Percentiles rank a stretch among this genome's conserved stretches.
Evolutionary conservation across 2,113 vertebrate species (phyloP).

Genomic region (Scalopus aquaticus): DNA sequence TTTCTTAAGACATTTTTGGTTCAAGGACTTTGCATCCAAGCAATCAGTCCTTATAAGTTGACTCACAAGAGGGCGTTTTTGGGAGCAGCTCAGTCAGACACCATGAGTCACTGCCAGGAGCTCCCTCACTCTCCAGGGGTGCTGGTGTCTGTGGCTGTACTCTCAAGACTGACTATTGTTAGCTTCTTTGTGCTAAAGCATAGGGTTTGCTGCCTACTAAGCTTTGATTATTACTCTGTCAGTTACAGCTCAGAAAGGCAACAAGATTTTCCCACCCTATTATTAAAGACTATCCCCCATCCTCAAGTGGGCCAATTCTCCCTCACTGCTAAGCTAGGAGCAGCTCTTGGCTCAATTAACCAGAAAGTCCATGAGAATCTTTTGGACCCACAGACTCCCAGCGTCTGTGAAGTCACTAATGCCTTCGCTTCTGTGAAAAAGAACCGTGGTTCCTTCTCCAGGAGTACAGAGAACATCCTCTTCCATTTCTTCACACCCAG

Average conservation of each 20-base stretch:
- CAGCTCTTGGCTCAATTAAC: neutral
- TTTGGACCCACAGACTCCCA: too few relatives aligned
- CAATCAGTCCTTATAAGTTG: neutral
- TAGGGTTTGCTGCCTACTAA: neutral
- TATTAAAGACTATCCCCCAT: neutral
- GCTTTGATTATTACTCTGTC: neutral
- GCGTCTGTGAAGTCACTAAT: neutral
- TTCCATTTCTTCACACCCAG: neutral
- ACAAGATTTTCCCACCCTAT: neutral
- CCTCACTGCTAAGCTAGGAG: neutral
- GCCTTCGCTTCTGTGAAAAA: neutral
- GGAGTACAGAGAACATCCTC: neutral
- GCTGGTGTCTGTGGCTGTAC: fast-evolving
- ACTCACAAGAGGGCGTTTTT: neutral
- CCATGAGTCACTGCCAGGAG: neutral
- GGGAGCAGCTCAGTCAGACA: neutral
- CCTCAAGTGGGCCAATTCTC: neutral
- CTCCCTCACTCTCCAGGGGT: neutral
- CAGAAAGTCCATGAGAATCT: neutral
- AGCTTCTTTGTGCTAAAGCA: neutral
- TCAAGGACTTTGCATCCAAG: neutral
- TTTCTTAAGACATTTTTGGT: neutral
- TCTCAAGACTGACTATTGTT: neutral
- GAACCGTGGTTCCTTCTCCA: neutral
- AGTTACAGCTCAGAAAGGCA: neutral